These are phyloP conservation scores for Xenopus petersii DNA, from an alignment of 2,797 vertebrate genomes.

Conservation along the genomic window DNA sequence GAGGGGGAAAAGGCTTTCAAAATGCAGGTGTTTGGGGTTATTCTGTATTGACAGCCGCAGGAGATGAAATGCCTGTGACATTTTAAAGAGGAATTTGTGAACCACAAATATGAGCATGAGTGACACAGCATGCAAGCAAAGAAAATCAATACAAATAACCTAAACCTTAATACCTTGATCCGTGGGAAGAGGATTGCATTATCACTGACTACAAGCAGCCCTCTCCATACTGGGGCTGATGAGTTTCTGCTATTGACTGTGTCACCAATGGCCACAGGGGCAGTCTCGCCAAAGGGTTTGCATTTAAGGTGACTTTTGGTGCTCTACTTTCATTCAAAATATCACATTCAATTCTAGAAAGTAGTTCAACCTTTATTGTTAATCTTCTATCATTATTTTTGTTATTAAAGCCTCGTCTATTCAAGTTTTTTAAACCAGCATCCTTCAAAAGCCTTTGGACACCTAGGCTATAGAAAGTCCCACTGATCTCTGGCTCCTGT, in stretches of 20 bases:
- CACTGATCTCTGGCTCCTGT: too few relatives aligned
- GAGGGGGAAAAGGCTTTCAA: slow-evolving; percentile 8
- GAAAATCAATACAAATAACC: slow-evolving; percentile 99
- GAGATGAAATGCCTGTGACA: slow-evolving; percentile 97
- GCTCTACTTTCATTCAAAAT: too few relatives aligned
- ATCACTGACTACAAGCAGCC: slow-evolving; percentile 76
- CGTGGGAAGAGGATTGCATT: slow-evolving; percentile 88
- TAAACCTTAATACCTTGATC: slow-evolving; percentile 99
- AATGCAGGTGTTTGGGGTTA: slow-evolving; percentile 63
- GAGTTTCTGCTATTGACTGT: slow-evolving; percentile 75
- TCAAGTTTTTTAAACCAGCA: too few relatives aligned
- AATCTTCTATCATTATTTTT: too few relatives aligned
- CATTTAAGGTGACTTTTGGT: slow-evolving; percentile 28
- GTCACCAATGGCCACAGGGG: slow-evolving; percentile 69
- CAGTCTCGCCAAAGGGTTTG: slow-evolving; percentile 82
- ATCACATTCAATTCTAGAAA: too few relatives aligned
- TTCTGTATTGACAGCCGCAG: slow-evolving; percentile 82
- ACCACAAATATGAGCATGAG: slow-evolving; percentile 95
- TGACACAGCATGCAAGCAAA: slow-evolving; percentile 82
- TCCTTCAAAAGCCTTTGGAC: too few relatives aligned
- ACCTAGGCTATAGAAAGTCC: too few relatives aligned
- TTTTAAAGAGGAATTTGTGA: slow-evolving; percentile 98
- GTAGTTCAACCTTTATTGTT: too few relatives aligned
- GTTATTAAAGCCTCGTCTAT: too few relatives aligned
- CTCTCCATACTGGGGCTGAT: slow-evolving; percentile 63